Base-by-base conservation (phyloP, 2,797 vertebrate species). In the Cyclopterus lumpus region DNA sequence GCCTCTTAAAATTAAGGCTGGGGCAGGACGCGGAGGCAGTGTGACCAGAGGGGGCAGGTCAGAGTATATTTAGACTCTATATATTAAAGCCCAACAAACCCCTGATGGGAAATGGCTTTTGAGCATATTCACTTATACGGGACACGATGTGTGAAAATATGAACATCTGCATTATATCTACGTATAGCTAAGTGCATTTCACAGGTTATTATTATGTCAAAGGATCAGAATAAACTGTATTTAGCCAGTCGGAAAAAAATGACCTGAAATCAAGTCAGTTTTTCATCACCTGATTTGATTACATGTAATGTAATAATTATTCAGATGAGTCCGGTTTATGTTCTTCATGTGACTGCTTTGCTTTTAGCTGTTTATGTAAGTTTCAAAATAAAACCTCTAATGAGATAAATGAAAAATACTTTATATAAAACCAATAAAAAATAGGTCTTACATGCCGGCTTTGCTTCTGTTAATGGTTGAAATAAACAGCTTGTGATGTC, bases 1-100 rank as follows among this genome's bases (percentile, higher is more conserved):
- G 55, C 81, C 85, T 90, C 90, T 90, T 91, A 83, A 80, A 67
- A 79, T 70, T 26, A 48, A 14, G 42, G 63, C 53, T 30, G 66
- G 36, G 60, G 48, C 72, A 40, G 71, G 71, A 71, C 59, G 77
- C 54, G n/a, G 73, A 67, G 82, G 15, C 46, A 48, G 79, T 74
- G 53, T 84, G 85, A 81, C 67, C 34, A 10, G 18, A 72, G 80
- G 55, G 83, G 89, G 84, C 79, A 48, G 86, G 82, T 69, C 82
- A 26, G 3, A 55, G 68, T 76, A 70, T 54, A 67, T 74, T 82
- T 65, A 84, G 75, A 75, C 49, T 18, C 54, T 79, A 81, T 81
- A 86, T 83, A 91, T 69, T 70, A 16, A 26, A 36, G 11, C 2
- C 16, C 46, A n/a, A 24, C 2, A 32, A 10, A 32, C 14, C 14